Evolutionary conservation across 1,140 invertebrate genomes (phyloP), one percentile per base, ranked within the genome.

Genomic region (Mamestra configurata): DNA sequence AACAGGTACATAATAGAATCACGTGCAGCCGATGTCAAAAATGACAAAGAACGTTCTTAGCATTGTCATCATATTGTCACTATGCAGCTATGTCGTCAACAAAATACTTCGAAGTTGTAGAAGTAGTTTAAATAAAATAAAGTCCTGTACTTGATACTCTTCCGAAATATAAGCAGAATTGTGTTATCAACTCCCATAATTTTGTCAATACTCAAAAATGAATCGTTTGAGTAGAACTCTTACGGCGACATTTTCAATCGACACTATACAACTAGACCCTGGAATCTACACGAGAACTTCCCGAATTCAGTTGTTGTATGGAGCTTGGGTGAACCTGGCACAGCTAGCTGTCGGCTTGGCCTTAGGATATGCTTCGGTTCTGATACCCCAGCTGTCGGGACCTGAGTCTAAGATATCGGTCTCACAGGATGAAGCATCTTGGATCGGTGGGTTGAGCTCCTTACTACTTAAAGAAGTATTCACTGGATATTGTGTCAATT

Each of bases 311-410:
- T 64, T 92, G 4, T 80, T 82, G 1, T 92, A 92, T 51, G 90
- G 88, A 4, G 13, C 90, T 7, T 90, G 89, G 86, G 92, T 95
- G 31, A 95, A 95, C 68, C 87, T 96, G 31, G 92, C 95, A 0
- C 93, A 92, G 57, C 79, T 96, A 5, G 89, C 90, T 0, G 91
- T 95, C 4, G 95, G 95, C 4, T 92, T 96, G 85, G 95, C 92
- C 27, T 90, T 95, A 40, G 95, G 96, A 7, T 96, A 95, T 70
- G 94, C 95, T 6, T 94, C 95, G 4, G 92, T 96, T 0, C 91
- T 94, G 2, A 77, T 96, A 15, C 95, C 95, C 8, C 90, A 93
- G 22, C 77, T 96, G 27, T 80, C 37, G 6, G 73, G 82, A 4
- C 77, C 82, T 10, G 81, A 92, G n/a, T 90, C 89, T 70, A 13